phyloP scores from a whole-genome alignment of 1,140 invertebrate species.

The Pogonus chalceus region DNA sequence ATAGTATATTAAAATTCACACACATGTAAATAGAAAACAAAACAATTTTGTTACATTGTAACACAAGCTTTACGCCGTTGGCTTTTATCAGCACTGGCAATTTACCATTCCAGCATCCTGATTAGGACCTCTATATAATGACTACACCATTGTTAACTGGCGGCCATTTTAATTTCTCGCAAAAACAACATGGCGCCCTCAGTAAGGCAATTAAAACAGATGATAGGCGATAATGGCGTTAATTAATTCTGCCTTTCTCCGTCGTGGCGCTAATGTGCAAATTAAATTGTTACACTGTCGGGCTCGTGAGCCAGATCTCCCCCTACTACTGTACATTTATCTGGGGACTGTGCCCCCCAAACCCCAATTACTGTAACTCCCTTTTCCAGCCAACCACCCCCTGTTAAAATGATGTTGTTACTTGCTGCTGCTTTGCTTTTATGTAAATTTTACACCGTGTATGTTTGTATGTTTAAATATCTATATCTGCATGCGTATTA shows the following conservation, averaged over 20 bases:
- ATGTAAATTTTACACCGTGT: neutral
- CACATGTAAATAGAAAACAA: no score
- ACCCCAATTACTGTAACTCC: conserved; percentile 3
- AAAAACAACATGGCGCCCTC: conserved; percentile 36
- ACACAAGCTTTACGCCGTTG: neutral
- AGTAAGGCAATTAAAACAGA: conserved; percentile 36
- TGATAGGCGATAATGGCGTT: conserved; percentile 39
- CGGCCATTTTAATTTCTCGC: conserved; percentile 37
- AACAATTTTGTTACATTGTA: neutral
- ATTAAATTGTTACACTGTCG: conserved; percentile 36
- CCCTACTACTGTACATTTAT: neutral
- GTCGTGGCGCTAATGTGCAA: conserved; percentile 35
- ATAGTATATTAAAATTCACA: no score
- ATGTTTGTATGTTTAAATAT: neutral
- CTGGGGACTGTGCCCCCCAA: neutral
- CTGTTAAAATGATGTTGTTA: conserved; percentile 11
- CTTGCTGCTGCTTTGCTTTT: neutral
- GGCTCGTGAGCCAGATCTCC: neutral
- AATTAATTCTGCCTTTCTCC: conserved; percentile 38
- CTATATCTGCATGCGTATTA: neutral
- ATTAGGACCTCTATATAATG: conserved; percentile 34
- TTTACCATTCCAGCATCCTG: conserved; percentile 36
- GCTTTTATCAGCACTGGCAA: conserved; percentile 19
- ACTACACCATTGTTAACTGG: conserved; percentile 28
- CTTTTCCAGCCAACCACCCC: conserved; percentile 6